Base-by-base conservation (phyloP, 2,888 invertebrate genomes). In the Ditula angustiorana region DNA sequence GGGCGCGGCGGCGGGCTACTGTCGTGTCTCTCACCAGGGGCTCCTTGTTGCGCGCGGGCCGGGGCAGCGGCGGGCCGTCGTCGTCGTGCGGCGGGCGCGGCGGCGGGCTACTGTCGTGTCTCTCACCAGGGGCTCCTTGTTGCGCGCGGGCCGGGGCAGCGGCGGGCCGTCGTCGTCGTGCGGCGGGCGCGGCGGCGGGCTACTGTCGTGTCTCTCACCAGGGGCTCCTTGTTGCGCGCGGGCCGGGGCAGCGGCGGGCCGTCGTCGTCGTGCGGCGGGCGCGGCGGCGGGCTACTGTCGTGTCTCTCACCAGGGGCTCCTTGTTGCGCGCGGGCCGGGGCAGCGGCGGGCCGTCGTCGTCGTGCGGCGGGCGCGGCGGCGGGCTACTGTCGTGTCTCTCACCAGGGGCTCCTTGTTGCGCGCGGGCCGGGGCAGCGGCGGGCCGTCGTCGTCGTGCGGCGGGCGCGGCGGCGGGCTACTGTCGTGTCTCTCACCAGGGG, bases 61-160 rank as follows among this genome's bases (percentile, higher is more conserved):
- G 74, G 1, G 91, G 90, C 58, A 91, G 74, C 69, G 94, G 79
- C 75, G 94, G 80, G 0, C 76, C 79, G 0, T 83, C 85, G 49
- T 77, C 94, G 1, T 92, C 93, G 71, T 95, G 95, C 1, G 26
- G n/a, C n/a, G n/a, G n/a, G n/a, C n/a, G n/a, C n/a, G n/a, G n/a
- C n/a, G n/a, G n/a, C 5, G 35, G 13, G n/a, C n/a, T n/a, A n/a
- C n/a, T n/a, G n/a, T n/a, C n/a, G n/a, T n/a, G n/a, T n/a, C n/a
- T 66, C 78, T 70, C 55, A 88, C 88, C 74, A 80, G 53, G 0
- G 90, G 90, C 64, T 90, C 91, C 26, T 84, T 85, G 68, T 88
- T 87, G 73, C 92, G 80, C 0, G 81, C 82, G 0, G 92, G 89
- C 30, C 85, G 74, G 1, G 91, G 90, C 58, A 91, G 74, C 69